Conservation (phyloP, 23 tunicate species). For the Phallusia fumigata region DNA sequence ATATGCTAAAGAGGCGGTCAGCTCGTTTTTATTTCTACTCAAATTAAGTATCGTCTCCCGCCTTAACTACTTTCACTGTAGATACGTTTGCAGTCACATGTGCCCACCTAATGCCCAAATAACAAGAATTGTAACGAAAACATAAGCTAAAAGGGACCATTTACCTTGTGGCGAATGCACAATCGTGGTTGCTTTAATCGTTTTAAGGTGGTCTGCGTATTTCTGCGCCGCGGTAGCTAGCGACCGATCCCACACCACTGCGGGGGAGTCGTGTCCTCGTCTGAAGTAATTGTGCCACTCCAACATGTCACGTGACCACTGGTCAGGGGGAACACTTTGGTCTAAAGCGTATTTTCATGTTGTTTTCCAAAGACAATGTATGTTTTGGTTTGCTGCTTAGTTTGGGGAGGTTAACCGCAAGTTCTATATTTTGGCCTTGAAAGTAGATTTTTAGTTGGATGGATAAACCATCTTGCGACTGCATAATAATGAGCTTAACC, state of each 20-base stretch:
- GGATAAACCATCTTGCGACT: too few species aligned
- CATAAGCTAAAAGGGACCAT: neutral
- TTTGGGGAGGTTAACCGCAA: neutral
- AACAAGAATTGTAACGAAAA: too few species aligned
- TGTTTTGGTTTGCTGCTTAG: too few species aligned
- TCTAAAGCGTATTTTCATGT: too few species aligned
- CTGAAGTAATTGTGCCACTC: constrained; percentile 6
- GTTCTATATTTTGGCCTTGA: neutral
- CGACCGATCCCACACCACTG: neutral
- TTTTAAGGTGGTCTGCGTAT: neutral
- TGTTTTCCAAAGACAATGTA: too few species aligned
- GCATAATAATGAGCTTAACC: too few species aligned
- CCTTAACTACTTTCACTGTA: too few species aligned
- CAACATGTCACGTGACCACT: neutral
- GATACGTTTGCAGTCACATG: too few species aligned
- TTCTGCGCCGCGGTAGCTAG: neutral
- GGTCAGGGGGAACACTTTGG: neutral
- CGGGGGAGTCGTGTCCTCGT: neutral
- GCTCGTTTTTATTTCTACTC: too few species aligned
- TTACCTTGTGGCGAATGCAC: neutral
- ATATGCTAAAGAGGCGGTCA: too few species aligned
- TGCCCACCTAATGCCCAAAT: too few species aligned
- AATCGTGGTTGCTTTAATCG: neutral
- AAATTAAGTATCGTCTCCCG: too few species aligned
- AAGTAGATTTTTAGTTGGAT: neutral